Conservation (phyloP, 2,888 invertebrate species). For the Ormyrus rosae region DNA sequence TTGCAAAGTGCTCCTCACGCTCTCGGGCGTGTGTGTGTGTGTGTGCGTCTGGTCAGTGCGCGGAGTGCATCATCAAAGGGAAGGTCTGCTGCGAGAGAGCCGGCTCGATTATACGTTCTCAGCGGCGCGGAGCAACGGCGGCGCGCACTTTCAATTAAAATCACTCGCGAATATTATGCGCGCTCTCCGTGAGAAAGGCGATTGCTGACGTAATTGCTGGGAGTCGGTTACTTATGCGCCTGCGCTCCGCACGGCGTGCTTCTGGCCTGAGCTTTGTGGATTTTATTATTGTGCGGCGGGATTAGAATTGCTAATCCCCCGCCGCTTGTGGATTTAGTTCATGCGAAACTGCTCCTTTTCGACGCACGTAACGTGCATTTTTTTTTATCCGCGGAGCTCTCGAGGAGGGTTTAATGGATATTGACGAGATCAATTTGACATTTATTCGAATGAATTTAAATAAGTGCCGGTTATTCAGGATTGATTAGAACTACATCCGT, state of each 20-base stretch:
- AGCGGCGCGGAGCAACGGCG: too few relatives aligned
- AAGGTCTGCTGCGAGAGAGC: constrained; percentile 4
- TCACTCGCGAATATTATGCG: constrained; percentile 41
- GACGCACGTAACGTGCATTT: background rate
- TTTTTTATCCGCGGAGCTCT: background rate
- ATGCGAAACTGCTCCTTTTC: background rate
- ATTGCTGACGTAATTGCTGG: constrained; percentile 45
- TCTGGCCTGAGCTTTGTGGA: background rate
- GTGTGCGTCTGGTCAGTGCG: constrained; percentile 11
- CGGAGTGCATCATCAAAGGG: constrained; percentile 18
- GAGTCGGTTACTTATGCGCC: constrained; percentile 25
- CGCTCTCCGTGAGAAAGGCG: constrained; percentile 33
- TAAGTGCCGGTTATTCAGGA: too few relatives aligned
- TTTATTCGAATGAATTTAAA: too few relatives aligned
- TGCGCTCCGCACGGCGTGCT: background rate
- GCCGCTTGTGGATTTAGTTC: background rate
- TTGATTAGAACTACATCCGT: background rate
- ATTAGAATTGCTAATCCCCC: constrained; percentile 49
- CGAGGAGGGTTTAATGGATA: background rate
- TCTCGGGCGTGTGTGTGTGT: background rate
- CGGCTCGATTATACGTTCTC: background rate
- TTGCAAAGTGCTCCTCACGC: background rate
- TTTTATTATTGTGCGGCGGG: constrained; percentile 26
- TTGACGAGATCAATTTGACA: too few relatives aligned
- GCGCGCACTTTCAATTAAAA: constrained; percentile 45